A percentile compares a stretch with the other conserved stretches of the same genome.
phyloP scores from a whole-genome alignment of 1,140 invertebrate species.

The Phenacoccus solenopsis region DNA sequence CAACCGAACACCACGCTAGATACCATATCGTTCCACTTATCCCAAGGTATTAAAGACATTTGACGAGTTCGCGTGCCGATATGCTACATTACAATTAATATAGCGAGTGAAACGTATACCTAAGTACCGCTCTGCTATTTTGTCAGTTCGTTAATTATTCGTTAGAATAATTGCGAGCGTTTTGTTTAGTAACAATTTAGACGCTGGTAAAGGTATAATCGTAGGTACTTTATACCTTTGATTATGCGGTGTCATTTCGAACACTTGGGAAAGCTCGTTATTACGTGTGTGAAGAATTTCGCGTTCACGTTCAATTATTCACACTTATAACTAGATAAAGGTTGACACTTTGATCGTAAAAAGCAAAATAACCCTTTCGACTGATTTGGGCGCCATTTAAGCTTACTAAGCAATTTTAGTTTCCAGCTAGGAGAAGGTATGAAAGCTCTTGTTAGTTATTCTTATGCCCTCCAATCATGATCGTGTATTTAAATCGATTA shows the following conservation, averaged over 20 bases:
- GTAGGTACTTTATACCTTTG: neutral
- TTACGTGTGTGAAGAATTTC: neutral
- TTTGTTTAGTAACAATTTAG: neutral
- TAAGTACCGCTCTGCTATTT: neutral
- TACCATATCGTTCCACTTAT: too few species aligned
- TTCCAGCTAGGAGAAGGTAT: too few species aligned
- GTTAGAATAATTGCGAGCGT: neutral
- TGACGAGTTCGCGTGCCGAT: neutral
- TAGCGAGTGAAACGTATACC: neutral
- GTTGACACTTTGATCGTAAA: neutral
- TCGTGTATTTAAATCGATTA: neutral
- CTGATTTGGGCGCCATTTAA: too few species aligned
- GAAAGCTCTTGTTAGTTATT: too few species aligned
- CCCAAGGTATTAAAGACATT: too few species aligned
- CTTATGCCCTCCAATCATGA: too few species aligned
- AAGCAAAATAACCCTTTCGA: too few species aligned
- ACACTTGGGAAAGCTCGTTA: neutral
- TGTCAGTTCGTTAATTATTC: neutral
- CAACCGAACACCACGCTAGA: too few species aligned
- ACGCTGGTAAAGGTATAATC: neutral
- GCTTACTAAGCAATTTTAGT: too few species aligned
- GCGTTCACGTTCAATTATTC: neutral
- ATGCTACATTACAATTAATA: neutral
- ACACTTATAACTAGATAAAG: neutral
- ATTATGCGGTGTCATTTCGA: neutral